phyloP scores from a whole-genome alignment of 2,888 invertebrate species.

The Oeneis ivallda region DNA sequence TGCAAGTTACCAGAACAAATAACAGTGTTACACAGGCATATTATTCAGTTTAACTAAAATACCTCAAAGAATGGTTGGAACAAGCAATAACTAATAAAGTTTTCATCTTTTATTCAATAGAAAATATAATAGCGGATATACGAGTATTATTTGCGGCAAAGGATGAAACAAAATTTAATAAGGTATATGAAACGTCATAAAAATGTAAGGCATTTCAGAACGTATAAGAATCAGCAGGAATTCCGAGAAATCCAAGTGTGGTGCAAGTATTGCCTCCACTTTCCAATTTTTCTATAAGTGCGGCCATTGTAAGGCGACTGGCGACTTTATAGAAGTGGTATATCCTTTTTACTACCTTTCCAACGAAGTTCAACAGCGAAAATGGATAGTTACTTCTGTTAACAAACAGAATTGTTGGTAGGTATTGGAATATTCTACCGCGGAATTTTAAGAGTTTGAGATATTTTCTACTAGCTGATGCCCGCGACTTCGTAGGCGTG shows the following conservation, averaged over 20 bases:
- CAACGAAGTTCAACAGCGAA: neutral
- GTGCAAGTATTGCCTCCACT: slow-evolving; percentile 9
- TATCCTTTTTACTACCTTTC: neutral
- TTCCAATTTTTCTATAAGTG: slow-evolving; percentile 10
- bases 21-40: too few relatives aligned
- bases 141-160: neutral
- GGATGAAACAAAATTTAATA: slow-evolving; percentile 8
- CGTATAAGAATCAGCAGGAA: slow-evolving; percentile 4
- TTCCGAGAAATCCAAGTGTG: slow-evolving; percentile 3
- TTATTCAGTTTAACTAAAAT: too few relatives aligned
- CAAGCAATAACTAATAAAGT: too few relatives aligned
- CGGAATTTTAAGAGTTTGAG: too few relatives aligned
- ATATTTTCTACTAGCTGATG: too few relatives aligned
- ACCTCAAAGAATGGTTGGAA: too few relatives aligned
- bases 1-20: too few relatives aligned
- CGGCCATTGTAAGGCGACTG: neutral
- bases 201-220: slow-evolving; percentile 2
- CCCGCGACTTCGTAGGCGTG: too few relatives aligned
- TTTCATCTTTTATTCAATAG: too few relatives aligned
- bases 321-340: neutral
- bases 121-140: too few relatives aligned
- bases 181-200: slow-evolving; percentile 7
- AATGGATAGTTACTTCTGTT: neutral
- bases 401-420: too few relatives aligned
- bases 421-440: neutral